These are phyloP conservation scores for Bombylius major DNA, from an alignment of 2,888 invertebrate genomes.

Conservation along the genomic window DNA sequence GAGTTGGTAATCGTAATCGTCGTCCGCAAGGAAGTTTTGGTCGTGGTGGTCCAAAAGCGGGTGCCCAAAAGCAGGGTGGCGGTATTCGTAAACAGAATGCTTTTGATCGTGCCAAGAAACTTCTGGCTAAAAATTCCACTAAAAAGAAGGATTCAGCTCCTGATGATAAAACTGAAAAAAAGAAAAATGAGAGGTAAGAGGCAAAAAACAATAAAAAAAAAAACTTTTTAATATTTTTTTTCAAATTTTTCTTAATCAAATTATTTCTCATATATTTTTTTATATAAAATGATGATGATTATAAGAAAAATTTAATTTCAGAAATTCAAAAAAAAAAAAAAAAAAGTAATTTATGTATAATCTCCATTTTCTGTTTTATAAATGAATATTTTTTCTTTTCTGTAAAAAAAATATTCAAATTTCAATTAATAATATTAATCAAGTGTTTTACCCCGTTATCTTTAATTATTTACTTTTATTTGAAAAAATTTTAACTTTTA, in stretches of 20 bases:
- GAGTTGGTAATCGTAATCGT: conserved; percentile 33
- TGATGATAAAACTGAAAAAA: conserved; percentile 31
- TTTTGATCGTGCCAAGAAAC: conserved; percentile 39
- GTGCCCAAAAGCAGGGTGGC: conserved; percentile 33
- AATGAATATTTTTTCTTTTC: too few relatives aligned
- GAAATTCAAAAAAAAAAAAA: too few relatives aligned
- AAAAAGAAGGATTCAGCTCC: conserved; percentile 39
- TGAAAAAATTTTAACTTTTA: too few relatives aligned
- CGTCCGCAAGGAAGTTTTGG: conserved; percentile 32
- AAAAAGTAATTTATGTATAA: too few relatives aligned
- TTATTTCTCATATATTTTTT: background rate
- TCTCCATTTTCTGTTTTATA: too few relatives aligned
- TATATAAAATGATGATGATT: too few relatives aligned
- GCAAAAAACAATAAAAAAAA: conserved; percentile 18
- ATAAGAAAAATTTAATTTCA: too few relatives aligned
- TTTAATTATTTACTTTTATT: too few relatives aligned
- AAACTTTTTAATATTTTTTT: conserved; percentile 20
- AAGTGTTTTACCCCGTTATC: too few relatives aligned
- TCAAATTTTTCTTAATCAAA: background rate
- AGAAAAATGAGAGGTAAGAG: conserved; percentile 39
- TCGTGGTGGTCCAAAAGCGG: conserved; percentile 34
- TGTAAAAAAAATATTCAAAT: too few relatives aligned
- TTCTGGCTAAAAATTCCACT: conserved; percentile 40
- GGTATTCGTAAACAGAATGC: conserved; percentile 40
- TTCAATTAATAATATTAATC: too few relatives aligned